Percentiles rank a stretch among this genome's conserved stretches.
Evolutionary conservation across 2,113 vertebrate genomes (phyloP).

Genomic region (Pelobates fuscus): DNA sequence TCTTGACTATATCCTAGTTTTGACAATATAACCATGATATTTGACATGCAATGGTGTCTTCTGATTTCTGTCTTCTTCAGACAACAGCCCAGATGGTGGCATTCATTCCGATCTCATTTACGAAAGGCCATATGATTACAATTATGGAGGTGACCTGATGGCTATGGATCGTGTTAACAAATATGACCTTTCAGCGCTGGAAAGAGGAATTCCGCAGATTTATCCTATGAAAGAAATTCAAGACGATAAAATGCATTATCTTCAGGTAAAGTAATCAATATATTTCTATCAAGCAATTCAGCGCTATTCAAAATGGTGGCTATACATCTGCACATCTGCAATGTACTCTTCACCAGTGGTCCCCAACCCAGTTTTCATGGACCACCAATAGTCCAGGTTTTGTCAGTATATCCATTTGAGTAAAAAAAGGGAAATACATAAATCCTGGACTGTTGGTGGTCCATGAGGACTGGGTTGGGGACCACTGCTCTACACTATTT

Average conservation of each 20-base stretch:
- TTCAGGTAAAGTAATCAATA: slow-evolving; percentile 74
- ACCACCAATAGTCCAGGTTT: too few species aligned
- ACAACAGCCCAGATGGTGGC: slow-evolving; percentile 83
- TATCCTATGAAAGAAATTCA: slow-evolving; percentile 77
- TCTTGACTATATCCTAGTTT: too few species aligned
- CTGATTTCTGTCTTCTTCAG: slow-evolving; percentile 60
- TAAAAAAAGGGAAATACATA: too few species aligned
- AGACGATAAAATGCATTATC: slow-evolving; percentile 92
- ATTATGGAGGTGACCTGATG: slow-evolving; percentile 77
- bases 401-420: too few species aligned
- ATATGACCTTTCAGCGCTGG: slow-evolving; percentile 85
- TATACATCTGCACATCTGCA: background rate
- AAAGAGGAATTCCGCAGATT: slow-evolving; percentile 79
- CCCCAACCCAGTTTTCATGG: too few species aligned
- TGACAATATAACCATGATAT: too few species aligned
- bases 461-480: too few species aligned
- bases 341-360: too few species aligned
- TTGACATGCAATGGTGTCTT: too few species aligned
- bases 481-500: too few species aligned
- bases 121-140: slow-evolving; percentile 82
- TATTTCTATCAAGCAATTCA: background rate
- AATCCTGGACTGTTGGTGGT: too few species aligned
- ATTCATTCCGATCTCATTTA: slow-evolving; percentile 80
- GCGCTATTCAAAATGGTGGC: background rate
- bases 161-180: slow-evolving; percentile 82